These are phyloP conservation scores for Corythornis leucogaster DNA, from an alignment of 2,797 vertebrate species.

Conservation along the genomic window DNA sequence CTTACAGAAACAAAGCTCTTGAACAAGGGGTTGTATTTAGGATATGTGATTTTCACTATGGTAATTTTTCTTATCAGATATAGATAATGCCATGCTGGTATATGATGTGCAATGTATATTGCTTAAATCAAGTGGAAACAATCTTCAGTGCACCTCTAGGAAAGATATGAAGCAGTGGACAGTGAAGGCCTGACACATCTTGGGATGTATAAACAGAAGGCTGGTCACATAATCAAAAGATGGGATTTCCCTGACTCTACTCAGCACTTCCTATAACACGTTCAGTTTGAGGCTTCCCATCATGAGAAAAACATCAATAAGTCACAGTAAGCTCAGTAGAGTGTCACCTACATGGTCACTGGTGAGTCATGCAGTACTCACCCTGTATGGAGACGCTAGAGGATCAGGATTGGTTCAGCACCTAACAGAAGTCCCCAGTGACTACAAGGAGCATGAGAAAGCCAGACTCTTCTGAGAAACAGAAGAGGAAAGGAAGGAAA, in stretches of 20 bases:
- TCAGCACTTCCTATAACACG: background rate
- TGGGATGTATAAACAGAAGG: background rate
- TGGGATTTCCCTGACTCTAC: background rate
- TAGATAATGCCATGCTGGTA: background rate
- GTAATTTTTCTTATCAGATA: background rate
- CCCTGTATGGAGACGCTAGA: background rate
- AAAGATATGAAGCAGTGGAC: background rate
- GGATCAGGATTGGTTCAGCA: background rate
- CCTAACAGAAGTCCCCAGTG: background rate
- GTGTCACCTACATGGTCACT: accelerated
- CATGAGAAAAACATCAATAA: background rate
- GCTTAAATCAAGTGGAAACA: background rate
- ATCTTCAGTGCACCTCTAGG: background rate
- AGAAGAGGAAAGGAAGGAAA: no score
- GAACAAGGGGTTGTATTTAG: background rate
- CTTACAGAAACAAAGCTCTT: background rate
- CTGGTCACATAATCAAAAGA: background rate
- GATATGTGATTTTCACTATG: background rate
- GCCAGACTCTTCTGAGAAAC: background rate
- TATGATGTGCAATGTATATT: background rate
- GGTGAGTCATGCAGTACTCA: background rate
- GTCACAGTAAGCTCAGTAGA: background rate
- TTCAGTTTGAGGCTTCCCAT: background rate
- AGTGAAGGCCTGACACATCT: background rate
- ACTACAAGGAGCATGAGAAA: background rate